phyloP scores from a whole-genome alignment of 2,797 vertebrate species.

The Clarias laeviceps region DNA sequence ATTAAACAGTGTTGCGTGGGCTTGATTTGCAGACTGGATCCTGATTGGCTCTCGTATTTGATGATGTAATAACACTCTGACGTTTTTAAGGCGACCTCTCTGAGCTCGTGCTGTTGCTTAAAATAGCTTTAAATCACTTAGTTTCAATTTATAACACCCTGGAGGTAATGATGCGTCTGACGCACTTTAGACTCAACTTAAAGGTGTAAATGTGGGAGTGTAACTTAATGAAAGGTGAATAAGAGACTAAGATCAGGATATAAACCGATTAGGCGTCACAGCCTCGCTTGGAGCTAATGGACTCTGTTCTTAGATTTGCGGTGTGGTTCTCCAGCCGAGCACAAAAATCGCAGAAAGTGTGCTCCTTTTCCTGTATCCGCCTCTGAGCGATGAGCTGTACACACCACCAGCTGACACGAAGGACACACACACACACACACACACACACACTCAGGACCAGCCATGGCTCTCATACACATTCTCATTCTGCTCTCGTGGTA shows the following conservation, averaged over 20 bases:
- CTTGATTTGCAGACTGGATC: not conserved
- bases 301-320: not conserved
- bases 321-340: conserved; percentile 4
- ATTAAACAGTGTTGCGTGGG: not conserved
- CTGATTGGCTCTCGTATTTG: not conserved
- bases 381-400: conserved; percentile 34
- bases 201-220: not conserved
- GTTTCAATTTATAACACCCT: not conserved
- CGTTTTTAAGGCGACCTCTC: not conserved
- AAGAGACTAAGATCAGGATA: not conserved
- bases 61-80: not conserved
- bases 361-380: conserved; percentile 21
- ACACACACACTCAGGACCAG: conserved; percentile 51
- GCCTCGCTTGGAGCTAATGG: conserved; percentile 1
- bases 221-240: conserved; percentile 15
- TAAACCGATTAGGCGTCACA: not conserved
- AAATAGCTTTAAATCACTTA: not conserved
- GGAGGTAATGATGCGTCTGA: not conserved
- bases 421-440: conserved; percentile 26
- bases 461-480: conserved; percentile 82
- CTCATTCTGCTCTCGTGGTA: conserved; percentile 85
- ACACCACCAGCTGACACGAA: conserved; percentile 32
- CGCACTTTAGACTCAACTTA: conserved; percentile 3
- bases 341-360: not conserved
- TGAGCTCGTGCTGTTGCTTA: not conserved